Conservation (phyloP, 2,888 invertebrate species). For the Leptinotarsa juncta region DNA sequence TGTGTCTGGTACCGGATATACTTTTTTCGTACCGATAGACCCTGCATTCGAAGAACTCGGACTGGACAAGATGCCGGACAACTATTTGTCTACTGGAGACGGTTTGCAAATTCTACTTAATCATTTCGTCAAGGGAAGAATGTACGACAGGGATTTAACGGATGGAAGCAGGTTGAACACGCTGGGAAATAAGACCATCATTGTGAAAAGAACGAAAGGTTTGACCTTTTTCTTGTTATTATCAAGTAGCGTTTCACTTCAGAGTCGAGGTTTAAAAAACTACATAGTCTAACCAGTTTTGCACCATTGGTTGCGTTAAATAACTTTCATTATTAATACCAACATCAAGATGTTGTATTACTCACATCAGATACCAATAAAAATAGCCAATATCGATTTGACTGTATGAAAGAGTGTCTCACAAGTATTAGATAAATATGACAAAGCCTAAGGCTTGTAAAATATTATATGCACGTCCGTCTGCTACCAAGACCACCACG, state of each 20-base stretch:
- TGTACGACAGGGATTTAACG: slow-evolving; percentile 71
- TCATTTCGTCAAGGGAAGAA: slow-evolving; percentile 73
- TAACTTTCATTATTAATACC: too few species aligned
- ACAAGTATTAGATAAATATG: too few species aligned
- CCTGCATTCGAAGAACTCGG: slow-evolving; percentile 74
- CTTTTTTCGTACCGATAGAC: slow-evolving; percentile 78
- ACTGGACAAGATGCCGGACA: slow-evolving; percentile 70
- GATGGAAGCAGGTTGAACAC: slow-evolving; percentile 69
- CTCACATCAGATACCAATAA: too few species aligned
- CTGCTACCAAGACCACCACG: too few species aligned
- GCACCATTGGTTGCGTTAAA: too few species aligned
- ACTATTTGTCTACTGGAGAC: slow-evolving; percentile 69
- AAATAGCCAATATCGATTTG: too few species aligned
- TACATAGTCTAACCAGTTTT: too few species aligned
- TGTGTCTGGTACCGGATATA: slow-evolving; percentile 74
- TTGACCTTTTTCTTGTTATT: background rate
- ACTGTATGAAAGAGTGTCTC: too few species aligned
- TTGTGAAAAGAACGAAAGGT: slow-evolving; percentile 67
- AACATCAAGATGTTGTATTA: too few species aligned
- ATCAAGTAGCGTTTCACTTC: background rate
- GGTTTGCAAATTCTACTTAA: slow-evolving; percentile 72
- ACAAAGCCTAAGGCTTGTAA: too few species aligned
- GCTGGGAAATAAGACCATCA: slow-evolving; percentile 70
- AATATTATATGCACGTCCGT: too few species aligned
- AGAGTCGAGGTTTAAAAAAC: too few species aligned